Percentiles rank a stretch among this genome's conserved stretches.
Evolutionary conservation across 2,113 vertebrate genomes (phyloP).

Genomic region (Ceratotherium simum): DNA sequence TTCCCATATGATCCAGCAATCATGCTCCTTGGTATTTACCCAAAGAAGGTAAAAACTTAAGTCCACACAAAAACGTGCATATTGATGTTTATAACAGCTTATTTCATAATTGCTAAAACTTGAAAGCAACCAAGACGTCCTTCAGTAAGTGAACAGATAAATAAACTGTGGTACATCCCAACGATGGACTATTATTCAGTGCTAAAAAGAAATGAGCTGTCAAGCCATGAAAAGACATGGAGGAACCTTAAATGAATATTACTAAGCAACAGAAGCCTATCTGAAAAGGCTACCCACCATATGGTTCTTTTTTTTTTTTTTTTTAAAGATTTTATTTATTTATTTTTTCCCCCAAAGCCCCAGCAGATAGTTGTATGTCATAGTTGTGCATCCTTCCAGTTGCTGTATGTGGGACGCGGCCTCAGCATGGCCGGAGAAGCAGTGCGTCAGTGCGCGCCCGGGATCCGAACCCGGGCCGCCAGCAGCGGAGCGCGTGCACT

Average conservation of each 20-base stretch:
- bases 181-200: background rate
- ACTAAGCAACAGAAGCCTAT: background rate
- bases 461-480: too few relatives aligned
- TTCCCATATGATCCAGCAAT: background rate
- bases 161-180: background rate
- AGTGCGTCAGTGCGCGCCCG: too few relatives aligned
- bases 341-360: too few relatives aligned
- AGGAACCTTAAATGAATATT: background rate
- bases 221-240: background rate
- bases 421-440: too few relatives aligned
- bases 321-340: too few relatives aligned
- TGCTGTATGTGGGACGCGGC: too few relatives aligned
- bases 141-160: background rate
- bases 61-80: background rate
- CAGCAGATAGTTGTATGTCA: too few relatives aligned
- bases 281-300: background rate
- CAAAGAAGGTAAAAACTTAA: background rate
- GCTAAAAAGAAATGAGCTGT: background rate
- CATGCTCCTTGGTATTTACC: background rate
- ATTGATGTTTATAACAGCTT: background rate
- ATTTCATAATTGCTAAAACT: background rate
- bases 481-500: too few relatives aligned
- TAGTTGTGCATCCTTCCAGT: too few relatives aligned
- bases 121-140: background rate
- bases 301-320: too few relatives aligned